Conservation (phyloP, 2,888 invertebrate genomes). For the Strigamia transsilvanica region DNA sequence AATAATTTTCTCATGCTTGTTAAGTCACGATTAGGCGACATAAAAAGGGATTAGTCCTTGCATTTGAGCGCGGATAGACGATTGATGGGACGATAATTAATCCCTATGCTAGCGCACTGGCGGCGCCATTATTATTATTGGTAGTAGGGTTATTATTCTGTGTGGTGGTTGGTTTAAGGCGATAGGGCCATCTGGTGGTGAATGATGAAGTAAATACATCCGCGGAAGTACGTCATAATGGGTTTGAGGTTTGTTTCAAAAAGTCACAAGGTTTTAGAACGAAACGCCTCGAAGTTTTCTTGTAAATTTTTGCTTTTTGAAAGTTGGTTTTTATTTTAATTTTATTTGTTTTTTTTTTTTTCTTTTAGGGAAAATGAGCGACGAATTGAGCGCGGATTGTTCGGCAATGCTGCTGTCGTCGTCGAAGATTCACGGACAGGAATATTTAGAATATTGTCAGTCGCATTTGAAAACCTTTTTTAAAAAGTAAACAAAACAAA, state of each 20-base stretch:
- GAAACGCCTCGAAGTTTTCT: background rate
- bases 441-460: constrained; percentile 1
- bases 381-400: background rate
- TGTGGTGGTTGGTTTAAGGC: background rate
- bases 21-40: no score
- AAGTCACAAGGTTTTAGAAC: background rate
- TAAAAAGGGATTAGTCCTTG: no score
- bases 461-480: background rate
- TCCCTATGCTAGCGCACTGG: no score
- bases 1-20: no score
- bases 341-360: background rate
- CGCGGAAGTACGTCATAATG: background rate
- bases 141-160: no score
- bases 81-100: no score
- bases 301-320: background rate
- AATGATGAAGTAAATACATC: background rate
- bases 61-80: no score
- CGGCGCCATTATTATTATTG: background rate
- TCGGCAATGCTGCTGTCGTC: background rate
- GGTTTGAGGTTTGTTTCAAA: background rate
- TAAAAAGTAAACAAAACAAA: background rate
- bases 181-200: background rate
- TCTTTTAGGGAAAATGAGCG: background rate
- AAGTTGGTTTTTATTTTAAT: background rate
- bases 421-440: background rate